A percentile compares a stretch with the other conserved stretches of the same genome.
These are phyloP conservation scores for Nettapus auritus DNA, from an alignment of 2,113 vertebrate genomes.

Conservation along the genomic window DNA sequence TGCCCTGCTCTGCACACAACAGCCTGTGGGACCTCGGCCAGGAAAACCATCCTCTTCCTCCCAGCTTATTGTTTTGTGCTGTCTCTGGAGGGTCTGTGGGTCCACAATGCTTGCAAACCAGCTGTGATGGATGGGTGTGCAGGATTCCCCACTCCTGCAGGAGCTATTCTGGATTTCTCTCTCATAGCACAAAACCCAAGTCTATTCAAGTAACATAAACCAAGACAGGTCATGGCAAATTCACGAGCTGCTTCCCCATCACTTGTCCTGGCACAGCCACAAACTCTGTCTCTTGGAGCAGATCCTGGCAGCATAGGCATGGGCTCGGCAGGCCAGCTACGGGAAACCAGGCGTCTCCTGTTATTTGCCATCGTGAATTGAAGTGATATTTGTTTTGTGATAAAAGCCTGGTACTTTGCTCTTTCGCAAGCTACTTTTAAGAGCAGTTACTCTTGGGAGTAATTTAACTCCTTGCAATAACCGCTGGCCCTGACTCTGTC, in stretches of 20 bases:
- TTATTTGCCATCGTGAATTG: neutral
- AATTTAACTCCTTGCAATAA: constrained; percentile 35
- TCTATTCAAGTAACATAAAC: neutral
- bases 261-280: neutral
- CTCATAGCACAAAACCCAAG: neutral
- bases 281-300: neutral
- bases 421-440: neutral
- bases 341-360: neutral
- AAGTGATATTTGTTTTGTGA: constrained; percentile 48
- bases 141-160: neutral
- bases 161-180: neutral
- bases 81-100: neutral
- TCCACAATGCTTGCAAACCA: rapidly evolving
- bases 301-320: neutral
- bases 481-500: neutral
- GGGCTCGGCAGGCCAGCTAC: neutral
- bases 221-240: constrained; percentile 14
- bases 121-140: neutral
- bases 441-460: neutral
- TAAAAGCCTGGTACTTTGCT: constrained; percentile 53
- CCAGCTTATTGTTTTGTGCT: neutral
- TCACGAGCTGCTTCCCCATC: neutral
- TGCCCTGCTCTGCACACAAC: neutral
- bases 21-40: neutral
- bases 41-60: neutral